A percentile compares a stretch with the other conserved stretches of the same genome.
These are phyloP conservation scores for Catocala nupta DNA, from an alignment of 2,888 invertebrate species.

Conservation along the genomic window DNA sequence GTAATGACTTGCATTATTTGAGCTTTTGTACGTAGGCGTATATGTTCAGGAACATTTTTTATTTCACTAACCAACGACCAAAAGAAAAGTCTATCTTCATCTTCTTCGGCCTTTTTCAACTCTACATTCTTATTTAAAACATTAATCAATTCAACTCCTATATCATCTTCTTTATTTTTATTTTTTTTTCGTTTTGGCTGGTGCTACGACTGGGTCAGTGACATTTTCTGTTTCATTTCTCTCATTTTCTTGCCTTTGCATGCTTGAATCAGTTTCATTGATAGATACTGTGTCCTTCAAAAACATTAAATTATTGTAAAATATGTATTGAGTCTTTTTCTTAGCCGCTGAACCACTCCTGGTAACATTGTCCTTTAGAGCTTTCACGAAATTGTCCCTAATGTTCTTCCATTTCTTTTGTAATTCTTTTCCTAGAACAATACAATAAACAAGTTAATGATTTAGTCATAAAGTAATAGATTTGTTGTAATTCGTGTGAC, in stretches of 20 bases:
- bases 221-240: constrained; percentile 28
- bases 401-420: constrained; percentile 37
- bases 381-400: constrained; percentile 36
- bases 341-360: constrained; percentile 36
- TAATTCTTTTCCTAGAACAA: constrained; percentile 34
- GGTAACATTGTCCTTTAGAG: constrained; percentile 32
- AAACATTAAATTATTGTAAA: constrained; percentile 36
- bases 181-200: constrained; percentile 33
- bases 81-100: constrained; percentile 26
- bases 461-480: constrained; percentile 29
- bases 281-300: constrained; percentile 37
- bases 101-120: constrained; percentile 23
- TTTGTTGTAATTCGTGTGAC: constrained; percentile 28
- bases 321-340: constrained; percentile 35
- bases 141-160: constrained; percentile 30
- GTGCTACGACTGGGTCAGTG: constrained; percentile 26
- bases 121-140: constrained; percentile 34
- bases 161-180: constrained; percentile 25
- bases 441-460: constrained; percentile 28
- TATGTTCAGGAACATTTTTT: constrained; percentile 36
- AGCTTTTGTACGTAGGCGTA: constrained; percentile 39
- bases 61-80: constrained; percentile 36
- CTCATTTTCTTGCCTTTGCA: constrained; percentile 30
- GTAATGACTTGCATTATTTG: constrained; percentile 40
- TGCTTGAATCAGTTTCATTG: constrained; percentile 28